phyloP scores from a whole-genome alignment of 2,888 invertebrate species.

The Dromius quadrimaculatus region DNA sequence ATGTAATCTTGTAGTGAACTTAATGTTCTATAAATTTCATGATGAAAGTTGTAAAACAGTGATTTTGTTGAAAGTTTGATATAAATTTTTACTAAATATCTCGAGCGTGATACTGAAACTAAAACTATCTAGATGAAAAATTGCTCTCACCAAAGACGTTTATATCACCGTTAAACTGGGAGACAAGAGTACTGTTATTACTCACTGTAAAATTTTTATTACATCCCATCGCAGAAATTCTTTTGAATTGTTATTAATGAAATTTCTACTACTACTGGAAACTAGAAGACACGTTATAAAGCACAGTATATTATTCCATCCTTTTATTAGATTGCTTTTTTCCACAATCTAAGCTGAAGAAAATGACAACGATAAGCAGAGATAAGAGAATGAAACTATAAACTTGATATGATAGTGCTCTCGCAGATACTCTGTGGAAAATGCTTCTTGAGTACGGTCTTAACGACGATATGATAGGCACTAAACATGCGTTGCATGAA shows the following conservation, averaged over 20 bases:
- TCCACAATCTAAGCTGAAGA: background rate
- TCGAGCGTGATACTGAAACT: slow-evolving; percentile 33
- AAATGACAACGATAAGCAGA: background rate
- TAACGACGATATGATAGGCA: too few species aligned
- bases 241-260: slow-evolving; percentile 24
- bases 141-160: slow-evolving; percentile 26
- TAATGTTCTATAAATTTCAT: slow-evolving; percentile 30
- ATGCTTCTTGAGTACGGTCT: too few species aligned
- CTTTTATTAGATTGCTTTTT: too few species aligned
- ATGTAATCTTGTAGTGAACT: slow-evolving; percentile 7
- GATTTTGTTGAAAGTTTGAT: slow-evolving; percentile 41
- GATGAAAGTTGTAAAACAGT: slow-evolving; percentile 29
- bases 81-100: slow-evolving; percentile 42
- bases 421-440: background rate
- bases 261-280: background rate
- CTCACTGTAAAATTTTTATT: slow-evolving; percentile 44
- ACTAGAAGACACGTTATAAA: background rate
- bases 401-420: background rate
- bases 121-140: slow-evolving; percentile 49
- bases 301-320: too few species aligned
- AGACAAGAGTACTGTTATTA: slow-evolving; percentile 43
- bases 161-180: slow-evolving; percentile 40
- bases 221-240: background rate
- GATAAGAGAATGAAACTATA: background rate
- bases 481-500: too few species aligned